A percentile compares a stretch with the other conserved stretches of the same genome.
Conservation (phyloP, 2,113 vertebrate species). For the Chaenocephalus aceratus region DNA sequence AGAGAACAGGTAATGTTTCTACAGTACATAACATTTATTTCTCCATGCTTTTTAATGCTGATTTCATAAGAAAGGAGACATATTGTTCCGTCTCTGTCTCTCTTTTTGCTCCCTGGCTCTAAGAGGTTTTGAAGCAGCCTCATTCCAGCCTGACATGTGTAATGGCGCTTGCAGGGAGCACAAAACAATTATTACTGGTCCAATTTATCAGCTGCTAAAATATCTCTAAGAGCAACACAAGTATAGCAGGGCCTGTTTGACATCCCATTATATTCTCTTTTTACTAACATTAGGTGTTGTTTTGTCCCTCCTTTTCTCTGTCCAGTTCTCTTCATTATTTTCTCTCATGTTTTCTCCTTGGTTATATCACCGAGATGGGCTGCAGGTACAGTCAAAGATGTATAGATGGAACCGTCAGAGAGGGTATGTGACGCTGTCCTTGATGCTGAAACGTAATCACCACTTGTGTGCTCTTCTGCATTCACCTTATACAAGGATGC, state of each 20-base stretch:
- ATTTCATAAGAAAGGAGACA: not conserved
- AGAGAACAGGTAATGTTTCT: not conserved
- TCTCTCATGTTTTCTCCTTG: not conserved
- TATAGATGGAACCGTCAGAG: not conserved
- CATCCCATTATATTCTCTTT: slow-evolving; percentile 19
- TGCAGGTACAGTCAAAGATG: not conserved
- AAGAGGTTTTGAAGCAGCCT: slow-evolving; percentile 4
- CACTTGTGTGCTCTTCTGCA: not conserved
- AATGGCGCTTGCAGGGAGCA: slow-evolving; percentile 44
- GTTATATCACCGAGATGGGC: not conserved
- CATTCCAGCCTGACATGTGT: slow-evolving; percentile 19
- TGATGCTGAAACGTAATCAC: slow-evolving; percentile 34
- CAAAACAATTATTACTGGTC: slow-evolving; percentile 58
- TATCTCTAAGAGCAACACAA: slow-evolving; percentile 37
- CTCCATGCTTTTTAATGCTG: not conserved
- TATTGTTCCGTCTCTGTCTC: not conserved
- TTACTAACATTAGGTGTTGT: not conserved
- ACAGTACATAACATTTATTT: not conserved
- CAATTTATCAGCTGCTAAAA: slow-evolving; percentile 45
- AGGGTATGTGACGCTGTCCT: slow-evolving; percentile 11
- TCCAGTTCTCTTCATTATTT: slow-evolving; percentile 18
- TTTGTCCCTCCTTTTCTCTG: slow-evolving; percentile 8
- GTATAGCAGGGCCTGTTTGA: slow-evolving; percentile 8
- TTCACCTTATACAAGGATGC: not conserved
- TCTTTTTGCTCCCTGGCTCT: slow-evolving; percentile 1